A percentile compares a stretch with the other conserved stretches of the same genome.
These are phyloP conservation scores for Hephaestus fuliginosus DNA, from an alignment of 2,797 vertebrate species.

Conservation along the genomic window DNA sequence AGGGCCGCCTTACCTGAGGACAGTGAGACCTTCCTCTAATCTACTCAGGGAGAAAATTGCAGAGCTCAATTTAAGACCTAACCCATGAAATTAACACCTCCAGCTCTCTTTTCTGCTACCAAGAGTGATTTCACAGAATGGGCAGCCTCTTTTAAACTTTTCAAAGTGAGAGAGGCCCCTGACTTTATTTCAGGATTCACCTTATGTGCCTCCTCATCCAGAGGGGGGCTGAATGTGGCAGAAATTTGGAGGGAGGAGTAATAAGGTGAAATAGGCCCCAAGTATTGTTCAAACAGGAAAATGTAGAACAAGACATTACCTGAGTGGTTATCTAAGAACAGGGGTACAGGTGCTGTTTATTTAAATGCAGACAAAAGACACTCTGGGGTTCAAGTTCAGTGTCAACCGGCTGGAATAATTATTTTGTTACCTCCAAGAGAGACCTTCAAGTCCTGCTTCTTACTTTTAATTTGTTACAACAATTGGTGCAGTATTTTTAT, in stretches of 20 bases:
- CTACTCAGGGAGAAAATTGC: conserved; percentile 85
- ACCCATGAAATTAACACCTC: conserved; percentile 90
- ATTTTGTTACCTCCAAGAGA: neutral
- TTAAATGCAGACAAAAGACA: neutral
- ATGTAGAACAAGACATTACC: conserved; percentile 4
- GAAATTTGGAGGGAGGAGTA: conserved; percentile 40
- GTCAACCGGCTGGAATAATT: neutral
- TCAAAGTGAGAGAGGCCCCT: conserved; percentile 72
- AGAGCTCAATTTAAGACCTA: conserved; percentile 88
- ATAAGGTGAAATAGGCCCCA: conserved; percentile 22
- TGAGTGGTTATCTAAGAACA: neutral
- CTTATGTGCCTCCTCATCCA: conserved; percentile 64
- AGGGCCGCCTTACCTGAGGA: conserved; percentile 83
- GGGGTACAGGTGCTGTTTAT: neutral
- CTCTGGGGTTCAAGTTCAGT: neutral
- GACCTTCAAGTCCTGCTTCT: neutral
- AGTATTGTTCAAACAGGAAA: conserved; percentile 45
- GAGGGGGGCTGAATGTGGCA: conserved; percentile 11
- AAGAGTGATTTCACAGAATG: conserved; percentile 82
- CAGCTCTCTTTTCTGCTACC: conserved; percentile 83
- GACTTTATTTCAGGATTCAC: conserved; percentile 76
- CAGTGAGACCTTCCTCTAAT: conserved; percentile 85
- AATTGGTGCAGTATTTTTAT: neutral
- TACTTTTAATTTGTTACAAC: neutral
- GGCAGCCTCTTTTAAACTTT: conserved; percentile 81